Evolutionary conservation across 92 coral and sea anemone species (phyloP).

Genomic region (Parazoanthus atlanticus): DNA sequence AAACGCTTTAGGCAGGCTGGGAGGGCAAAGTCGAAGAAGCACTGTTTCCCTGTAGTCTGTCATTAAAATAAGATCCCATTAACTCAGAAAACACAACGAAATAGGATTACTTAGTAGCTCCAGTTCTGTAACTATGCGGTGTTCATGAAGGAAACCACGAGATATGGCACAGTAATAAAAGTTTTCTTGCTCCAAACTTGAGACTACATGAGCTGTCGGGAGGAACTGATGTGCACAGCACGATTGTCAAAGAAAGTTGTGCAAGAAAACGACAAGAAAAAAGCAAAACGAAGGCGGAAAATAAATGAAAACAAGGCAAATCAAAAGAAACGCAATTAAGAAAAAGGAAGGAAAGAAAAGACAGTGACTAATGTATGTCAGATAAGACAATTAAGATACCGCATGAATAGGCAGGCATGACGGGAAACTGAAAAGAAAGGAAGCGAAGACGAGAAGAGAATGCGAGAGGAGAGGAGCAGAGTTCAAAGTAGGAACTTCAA

Average conservation of each 20-base stretch:
- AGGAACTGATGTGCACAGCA: neutral
- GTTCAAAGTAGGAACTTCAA: neutral
- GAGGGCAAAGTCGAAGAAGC: neutral
- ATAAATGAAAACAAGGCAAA: neutral
- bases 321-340: too few relatives aligned
- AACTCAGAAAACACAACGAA: neutral
- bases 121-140: neutral
- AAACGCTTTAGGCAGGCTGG: neutral
- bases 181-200: neutral
- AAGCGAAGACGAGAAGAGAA: neutral
- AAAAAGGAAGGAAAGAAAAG: neutral
- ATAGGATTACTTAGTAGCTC: conserved; percentile 5
- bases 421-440: neutral
- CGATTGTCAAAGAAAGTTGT: neutral
- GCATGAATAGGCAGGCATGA: too few relatives aligned
- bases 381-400: too few relatives aligned
- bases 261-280: too few relatives aligned
- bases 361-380: neutral
- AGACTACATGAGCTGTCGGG: neutral
- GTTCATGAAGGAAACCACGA: neutral
- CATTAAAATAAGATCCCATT: neutral
- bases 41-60: neutral
- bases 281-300: neutral
- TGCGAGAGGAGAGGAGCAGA: neutral
- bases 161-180: neutral